A percentile compares a stretch with the other conserved stretches of the same genome.
These are phyloP conservation scores for Seriola rivoliana DNA, from an alignment of 2,113 vertebrate species.

Conservation along the genomic window DNA sequence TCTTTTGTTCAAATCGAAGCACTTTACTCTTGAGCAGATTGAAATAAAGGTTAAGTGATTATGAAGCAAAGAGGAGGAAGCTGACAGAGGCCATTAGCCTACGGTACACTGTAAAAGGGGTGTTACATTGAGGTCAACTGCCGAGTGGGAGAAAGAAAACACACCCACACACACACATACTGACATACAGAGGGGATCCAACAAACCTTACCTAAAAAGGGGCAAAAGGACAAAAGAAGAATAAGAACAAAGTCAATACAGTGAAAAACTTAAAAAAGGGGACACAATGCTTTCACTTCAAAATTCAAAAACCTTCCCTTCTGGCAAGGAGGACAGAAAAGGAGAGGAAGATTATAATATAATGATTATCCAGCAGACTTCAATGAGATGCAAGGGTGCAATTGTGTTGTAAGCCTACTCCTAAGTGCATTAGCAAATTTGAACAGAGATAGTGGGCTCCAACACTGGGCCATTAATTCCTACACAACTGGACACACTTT, in stretches of 20 bases:
- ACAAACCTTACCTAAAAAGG: conserved; percentile 89
- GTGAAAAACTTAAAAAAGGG: conserved; percentile 85
- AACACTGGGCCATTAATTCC: conserved; percentile 55
- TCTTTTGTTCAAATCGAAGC: conserved; percentile 76
- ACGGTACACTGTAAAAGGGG: conserved; percentile 81
- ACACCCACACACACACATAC: conserved; percentile 75
- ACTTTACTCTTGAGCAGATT: conserved; percentile 79
- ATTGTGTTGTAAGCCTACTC: conserved; percentile 34
- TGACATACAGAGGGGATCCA: conserved; percentile 83
- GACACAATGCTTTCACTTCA: conserved; percentile 81
- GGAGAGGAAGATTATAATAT: conserved; percentile 59
- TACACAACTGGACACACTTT: conserved; percentile 67
- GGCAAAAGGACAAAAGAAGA: conserved; percentile 85
- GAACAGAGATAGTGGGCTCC: conserved; percentile 43
- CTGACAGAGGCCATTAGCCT: conserved; percentile 86
- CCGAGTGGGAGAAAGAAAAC: conserved; percentile 83
- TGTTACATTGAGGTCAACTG: conserved; percentile 84
- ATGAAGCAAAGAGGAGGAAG: conserved; percentile 84
- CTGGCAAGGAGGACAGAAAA: conserved; percentile 68
- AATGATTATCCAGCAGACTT: conserved; percentile 65
- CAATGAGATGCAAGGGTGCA: conserved; percentile 47
- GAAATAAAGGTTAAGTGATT: conserved; percentile 85
- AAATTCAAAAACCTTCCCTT: conserved; percentile 71
- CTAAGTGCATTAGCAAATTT: conserved; percentile 41
- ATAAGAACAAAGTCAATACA: conserved; percentile 88